Evolutionary conservation across 2,888 invertebrate species (phyloP).

Genomic region (Rosalia funebris): DNA sequence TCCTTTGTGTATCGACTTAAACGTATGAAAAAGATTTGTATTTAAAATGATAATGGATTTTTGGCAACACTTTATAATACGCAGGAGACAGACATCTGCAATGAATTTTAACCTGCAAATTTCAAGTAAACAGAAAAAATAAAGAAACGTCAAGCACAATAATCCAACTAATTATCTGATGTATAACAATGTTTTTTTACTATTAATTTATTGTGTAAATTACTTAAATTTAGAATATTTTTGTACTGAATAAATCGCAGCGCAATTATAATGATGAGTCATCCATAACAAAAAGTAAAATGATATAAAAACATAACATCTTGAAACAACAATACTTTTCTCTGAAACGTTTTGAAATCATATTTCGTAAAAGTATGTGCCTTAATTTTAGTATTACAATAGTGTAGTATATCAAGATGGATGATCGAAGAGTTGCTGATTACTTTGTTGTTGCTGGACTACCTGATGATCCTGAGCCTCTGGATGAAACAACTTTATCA

Average conservation of each 20-base stretch:
- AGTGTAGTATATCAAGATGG: slow-evolving; percentile 67
- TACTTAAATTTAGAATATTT: slow-evolving; percentile 18
- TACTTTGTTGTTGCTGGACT: slow-evolving; percentile 98
- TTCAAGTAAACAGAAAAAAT: slow-evolving; percentile 20
- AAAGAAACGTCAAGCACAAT: slow-evolving; percentile 26
- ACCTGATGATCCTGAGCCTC: slow-evolving; percentile 80
- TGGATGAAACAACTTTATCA: slow-evolving; percentile 78
- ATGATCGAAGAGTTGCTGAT: slow-evolving; percentile 91
- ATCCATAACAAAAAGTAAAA: slow-evolving; percentile 35
- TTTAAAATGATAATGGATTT: neutral
- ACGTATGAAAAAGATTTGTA: no score
- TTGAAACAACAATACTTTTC: slow-evolving; percentile 27
- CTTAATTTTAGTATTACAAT: slow-evolving; percentile 38
- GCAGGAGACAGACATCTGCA: slow-evolving; percentile 23
- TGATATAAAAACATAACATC: slow-evolving; percentile 22
- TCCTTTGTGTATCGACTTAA: no score
- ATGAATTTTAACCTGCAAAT: slow-evolving; percentile 19
- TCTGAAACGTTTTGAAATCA: slow-evolving; percentile 15
- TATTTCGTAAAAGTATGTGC: slow-evolving; percentile 33
- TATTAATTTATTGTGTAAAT: slow-evolving; percentile 11
- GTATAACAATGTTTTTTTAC: slow-evolving; percentile 12
- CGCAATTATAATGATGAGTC: slow-evolving; percentile 42
- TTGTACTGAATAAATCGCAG: slow-evolving; percentile 22
- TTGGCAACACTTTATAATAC: slow-evolving; percentile 17
- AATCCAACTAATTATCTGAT: slow-evolving; percentile 11